Evolutionary conservation across 2,888 invertebrate species (phyloP).

Genomic region (Chalcosyrphus nemorum): DNA sequence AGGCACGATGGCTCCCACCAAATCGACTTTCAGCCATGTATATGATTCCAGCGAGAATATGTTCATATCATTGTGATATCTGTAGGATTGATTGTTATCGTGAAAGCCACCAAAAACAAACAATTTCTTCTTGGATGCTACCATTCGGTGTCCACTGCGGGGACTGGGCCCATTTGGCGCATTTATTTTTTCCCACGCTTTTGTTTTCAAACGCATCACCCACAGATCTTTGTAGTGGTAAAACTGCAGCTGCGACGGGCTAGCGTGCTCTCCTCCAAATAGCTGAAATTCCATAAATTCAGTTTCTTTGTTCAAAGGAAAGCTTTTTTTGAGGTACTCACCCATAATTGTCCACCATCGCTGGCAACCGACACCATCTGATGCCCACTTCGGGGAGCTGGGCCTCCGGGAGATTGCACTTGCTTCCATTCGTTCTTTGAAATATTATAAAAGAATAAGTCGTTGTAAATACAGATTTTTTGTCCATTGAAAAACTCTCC

Average conservation of each 20-base stretch:
- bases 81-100: constrained; percentile 93
- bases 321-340: constrained; percentile 77
- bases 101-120: constrained; percentile 96
- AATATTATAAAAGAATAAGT: constrained; percentile 92
- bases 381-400: constrained; percentile 94
- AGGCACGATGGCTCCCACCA: constrained; percentile 86
- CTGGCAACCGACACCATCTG: constrained; percentile 90
- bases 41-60: constrained; percentile 91
- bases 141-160: constrained; percentile 95
- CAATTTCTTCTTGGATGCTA: constrained; percentile 88
- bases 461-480: constrained; percentile 93
- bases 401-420: constrained; percentile 91
- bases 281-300: constrained; percentile 77
- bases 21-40: constrained; percentile 88
- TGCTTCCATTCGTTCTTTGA: constrained; percentile 90
- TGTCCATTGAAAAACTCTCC: constrained; percentile 96
- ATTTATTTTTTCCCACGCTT: constrained; percentile 92
- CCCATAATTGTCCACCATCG: constrained; percentile 86
- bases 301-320: too few relatives aligned
- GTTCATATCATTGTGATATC: constrained; percentile 94
- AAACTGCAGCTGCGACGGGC: constrained; percentile 94
- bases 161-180: constrained; percentile 91
- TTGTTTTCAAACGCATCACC: constrained; percentile 89
- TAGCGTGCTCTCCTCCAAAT: constrained; percentile 97
- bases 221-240: constrained; percentile 96